Base-by-base conservation (phyloP, 1,140 invertebrate species). In the Micrasema minimum region DNA sequence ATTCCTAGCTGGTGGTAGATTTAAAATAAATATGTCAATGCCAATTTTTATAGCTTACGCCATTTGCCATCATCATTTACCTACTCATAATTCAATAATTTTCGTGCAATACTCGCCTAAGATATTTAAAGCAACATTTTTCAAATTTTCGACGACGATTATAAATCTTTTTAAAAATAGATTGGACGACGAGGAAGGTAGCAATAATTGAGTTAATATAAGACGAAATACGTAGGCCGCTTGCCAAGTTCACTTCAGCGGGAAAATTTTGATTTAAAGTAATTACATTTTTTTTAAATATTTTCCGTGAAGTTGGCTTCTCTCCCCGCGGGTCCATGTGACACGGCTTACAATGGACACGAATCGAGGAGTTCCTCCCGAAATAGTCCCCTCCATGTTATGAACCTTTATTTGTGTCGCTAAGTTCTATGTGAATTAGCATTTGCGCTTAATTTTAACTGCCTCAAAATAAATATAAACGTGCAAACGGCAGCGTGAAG, bases 361-460 rank as follows among this genome's bases (percentile, higher is more conserved):
- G 20, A 22, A 18, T 5, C 4, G 43, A 6, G 20, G 12, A 51
- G 5, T 23, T 51, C 22, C 10, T n/a, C n/a, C 22, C 26, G 22
- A 53, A 57, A 57, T n/a, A n/a, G n/a, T 57, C 35, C 31, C 18
- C 31, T 55, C 1, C 7, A 20, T 11, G 53, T 38, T 57, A n/a
- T 9, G 23, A 22, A 11, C 16, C 38, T 59, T 59, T 59, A 59
- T 59, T 59, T 59, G 55, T 59, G 55, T 59, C 55, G 14, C 37
- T 31, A 10, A 20, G 35, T 16, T 35, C 55, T 31, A 20, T 55
- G 14, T 26, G 55, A 20, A 41, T 59, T 22, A 11, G 37, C 14
- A n/a, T 38, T 38, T 38, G 55, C 38, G 55, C 7, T 59, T 59
- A 59, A 59, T 59, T 59, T 59, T 18, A 22, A 59, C 55, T 31